These are phyloP conservation scores for Thaumatotibia leucotreta DNA, from an alignment of 1,140 invertebrate species.

Conservation along the genomic window DNA sequence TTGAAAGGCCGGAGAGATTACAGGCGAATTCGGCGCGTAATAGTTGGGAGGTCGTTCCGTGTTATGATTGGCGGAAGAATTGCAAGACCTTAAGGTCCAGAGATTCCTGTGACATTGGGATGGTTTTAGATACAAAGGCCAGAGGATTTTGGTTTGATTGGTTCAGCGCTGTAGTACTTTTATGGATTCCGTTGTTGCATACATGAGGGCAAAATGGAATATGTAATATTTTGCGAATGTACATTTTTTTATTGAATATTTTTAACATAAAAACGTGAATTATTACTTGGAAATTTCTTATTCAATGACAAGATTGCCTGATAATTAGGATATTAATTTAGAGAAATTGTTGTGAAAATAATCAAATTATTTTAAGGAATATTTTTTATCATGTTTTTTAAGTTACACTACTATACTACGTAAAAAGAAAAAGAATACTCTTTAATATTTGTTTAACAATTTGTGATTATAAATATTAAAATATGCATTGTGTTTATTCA, in stretches of 20 bases:
- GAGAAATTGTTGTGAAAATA: too few species aligned
- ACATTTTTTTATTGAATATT: too few species aligned
- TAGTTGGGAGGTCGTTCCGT: conserved; percentile 2
- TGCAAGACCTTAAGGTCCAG: conserved; percentile 3
- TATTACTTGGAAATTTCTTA: too few species aligned
- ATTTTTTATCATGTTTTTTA: too few species aligned
- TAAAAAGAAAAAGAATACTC: neutral
- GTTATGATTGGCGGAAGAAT: conserved; percentile 1
- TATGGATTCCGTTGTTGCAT: neutral
- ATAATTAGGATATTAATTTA: too few species aligned
- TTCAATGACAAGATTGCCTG: too few species aligned
- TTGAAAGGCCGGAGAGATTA: conserved; percentile 12
- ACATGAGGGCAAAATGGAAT: too few species aligned
- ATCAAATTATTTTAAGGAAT: too few species aligned
- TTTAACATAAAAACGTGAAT: too few species aligned
- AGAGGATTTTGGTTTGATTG: neutral
- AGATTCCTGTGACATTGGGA: conserved; percentile 5
- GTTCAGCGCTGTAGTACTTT: neutral
- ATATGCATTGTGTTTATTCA: neutral
- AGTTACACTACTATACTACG: too few species aligned
- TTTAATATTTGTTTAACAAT: neutral
- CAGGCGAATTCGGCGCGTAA: conserved; percentile 10
- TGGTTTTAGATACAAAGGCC: neutral
- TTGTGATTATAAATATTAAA: neutral
- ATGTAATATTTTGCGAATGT: neutral